Base-by-base conservation (phyloP, 2,113 vertebrate species). In the Elanoides forficatus region DNA sequence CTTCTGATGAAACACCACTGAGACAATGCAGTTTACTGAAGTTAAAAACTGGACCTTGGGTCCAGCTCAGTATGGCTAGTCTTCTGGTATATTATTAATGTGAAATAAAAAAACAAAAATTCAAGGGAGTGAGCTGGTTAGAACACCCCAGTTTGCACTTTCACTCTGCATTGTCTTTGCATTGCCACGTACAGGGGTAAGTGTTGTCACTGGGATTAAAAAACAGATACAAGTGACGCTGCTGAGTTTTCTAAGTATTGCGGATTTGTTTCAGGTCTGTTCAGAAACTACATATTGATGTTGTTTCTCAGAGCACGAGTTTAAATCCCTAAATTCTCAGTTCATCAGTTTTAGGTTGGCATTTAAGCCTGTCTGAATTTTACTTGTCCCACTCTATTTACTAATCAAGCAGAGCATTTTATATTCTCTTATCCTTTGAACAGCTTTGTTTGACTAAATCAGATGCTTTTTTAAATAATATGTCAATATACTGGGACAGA, bases 131-230 rank as follows among this genome's bases (percentile, higher is more conserved):
- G 36, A 40, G 25, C n/a, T 59, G 43, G 8, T 63, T 55, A 47
- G 82, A 80, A 7, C 5, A 8, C 22, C 0, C 0, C 11, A 21
- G 3, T 9, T 4, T 4, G 21, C 10, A 73, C 25, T 27, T 45
- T 19, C 15, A 10, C 13, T 15, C n/a, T 0, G 2, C 0, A 15
- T 10, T 63, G 38, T 17, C 43, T 53, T 88, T 73, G 30, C 0
- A 0, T 20, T 76, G 21, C 15, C 16, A 3, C 2, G 7, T n/a
- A 48, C 20, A 7, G 60, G 34, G 15, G 2, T n/a, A 15, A 13
- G 12, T 38, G 38, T 27, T 40, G 20, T 6, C n/a, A 34, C 32
- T 23, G 43, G 11, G 10, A 27, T 30, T 65, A 19, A 36, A 87
- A 73, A 23, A 16, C 42, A 74, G 38, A 42, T 10, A 11, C 6